Base-by-base conservation (phyloP, 2,888 invertebrate species). In the Asteroscopus sphinx region DNA sequence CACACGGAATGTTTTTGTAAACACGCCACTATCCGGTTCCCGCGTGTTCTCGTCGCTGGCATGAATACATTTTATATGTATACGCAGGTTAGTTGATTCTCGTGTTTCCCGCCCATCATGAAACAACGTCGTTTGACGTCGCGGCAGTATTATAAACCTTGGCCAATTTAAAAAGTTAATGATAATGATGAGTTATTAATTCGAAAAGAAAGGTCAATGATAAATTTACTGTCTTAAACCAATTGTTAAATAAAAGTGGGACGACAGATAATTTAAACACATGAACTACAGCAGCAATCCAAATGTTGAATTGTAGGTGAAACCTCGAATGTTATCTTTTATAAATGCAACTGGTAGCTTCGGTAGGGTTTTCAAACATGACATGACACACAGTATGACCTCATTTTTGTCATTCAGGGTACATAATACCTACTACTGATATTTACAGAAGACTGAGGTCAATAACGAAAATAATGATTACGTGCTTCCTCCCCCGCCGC, bases 1-100 rank as follows among this genome's bases (percentile, higher is more conserved):
- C 70, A 76, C 68, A 57, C 56, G 79, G 83, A 83, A 87, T 86
- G 87, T 83, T 84, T 87, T 84, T 84, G 87, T 89, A 88, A 89
- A 89, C 87, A 89, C 65, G 68, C 68, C 58, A 64, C 76, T 79
- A 81, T 77, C 76, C 75, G 73, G 70, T 78, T 67, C 59, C 74
- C 63, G 69, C 65, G 65, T 66, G 55, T 60, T 67, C 56, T 57
- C 51, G 58, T 56, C 39, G 44, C 36, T 33, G 37, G 21, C 48
- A 47, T 57, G 47, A 65, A 68, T 59, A 60, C 42, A 55, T 60
- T 51, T 25, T 54, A 40, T 49, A 21, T 11, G 49, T 46, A 54
- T 36, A 48, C 26, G 41, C 26, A 44, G 33, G 42, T 53, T 54
- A 65, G 28, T 65, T 47, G 37, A 57, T 16, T 58, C 59, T 67